phyloP scores from a whole-genome alignment of 2,888 invertebrate genomes.

The Sesia apiformis region DNA sequence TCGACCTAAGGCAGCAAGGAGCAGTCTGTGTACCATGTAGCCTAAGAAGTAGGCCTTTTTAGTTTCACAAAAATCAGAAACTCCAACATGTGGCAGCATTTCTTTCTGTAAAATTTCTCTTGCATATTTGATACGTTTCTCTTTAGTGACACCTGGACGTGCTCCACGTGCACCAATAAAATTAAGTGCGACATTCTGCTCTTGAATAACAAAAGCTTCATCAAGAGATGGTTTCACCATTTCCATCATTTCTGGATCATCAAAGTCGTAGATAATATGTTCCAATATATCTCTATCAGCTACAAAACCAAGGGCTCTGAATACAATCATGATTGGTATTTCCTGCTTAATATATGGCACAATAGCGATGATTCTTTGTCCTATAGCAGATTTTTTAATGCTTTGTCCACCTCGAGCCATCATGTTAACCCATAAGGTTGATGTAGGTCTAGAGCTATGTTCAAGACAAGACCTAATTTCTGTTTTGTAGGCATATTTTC shows the following conservation, averaged over 20 bases:
- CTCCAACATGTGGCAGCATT: constrained; percentile 99
- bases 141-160: constrained; percentile 97
- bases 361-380: constrained; percentile 97
- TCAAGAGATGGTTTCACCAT: constrained; percentile 99
- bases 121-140: constrained; percentile 99
- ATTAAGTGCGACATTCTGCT: constrained; percentile 98
- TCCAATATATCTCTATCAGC: constrained; percentile 99
- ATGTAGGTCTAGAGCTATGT: constrained; percentile 92
- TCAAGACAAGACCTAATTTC: constrained; percentile 90
- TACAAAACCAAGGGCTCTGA: constrained; percentile 98
- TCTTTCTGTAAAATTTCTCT: constrained; percentile 99
- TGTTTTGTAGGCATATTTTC: constrained; percentile 98
- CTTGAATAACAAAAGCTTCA: constrained; percentile 99
- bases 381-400: constrained; percentile 98
- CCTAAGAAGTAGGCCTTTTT: constrained; percentile 99
- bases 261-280: constrained; percentile 99
- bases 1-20: constrained; percentile 95
- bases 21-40: constrained; percentile 98
- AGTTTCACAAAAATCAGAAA: constrained; percentile 99
- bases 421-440: constrained; percentile 99
- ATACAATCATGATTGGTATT: constrained; percentile 99
- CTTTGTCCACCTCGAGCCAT: constrained; percentile 99
- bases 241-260: constrained; percentile 99
- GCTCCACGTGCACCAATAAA: constrained; percentile 99
- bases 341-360: constrained; percentile 99